Evolutionary conservation across 2,113 vertebrate species (phyloP), one percentile per base, ranked within the genome.

Genomic region (Pardalotus punctatus): DNA sequence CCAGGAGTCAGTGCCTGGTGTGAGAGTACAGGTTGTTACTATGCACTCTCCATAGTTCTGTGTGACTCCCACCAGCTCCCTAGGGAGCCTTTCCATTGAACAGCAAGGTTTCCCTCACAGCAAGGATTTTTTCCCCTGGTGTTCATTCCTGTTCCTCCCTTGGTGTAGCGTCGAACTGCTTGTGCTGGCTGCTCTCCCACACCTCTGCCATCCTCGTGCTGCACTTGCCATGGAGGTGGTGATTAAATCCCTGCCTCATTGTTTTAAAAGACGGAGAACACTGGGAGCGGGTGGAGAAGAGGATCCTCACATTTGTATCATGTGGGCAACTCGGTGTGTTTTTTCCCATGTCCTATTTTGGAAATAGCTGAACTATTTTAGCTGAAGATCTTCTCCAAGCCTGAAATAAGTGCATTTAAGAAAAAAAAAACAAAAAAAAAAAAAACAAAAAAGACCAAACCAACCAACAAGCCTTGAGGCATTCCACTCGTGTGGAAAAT

Each of bases 321-420:
- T 48, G 62, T 87, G 50, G 81, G 81, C 70, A 73, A 38, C 33
- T 50, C 1, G 1, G 29, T 88, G 81, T 91, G 79, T 76, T 94
- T 97, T 82, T 83, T 48, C 73, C 17, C 0, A 0, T 85, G 54
- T 93, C 74, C 90, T 95, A 70, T 93, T 93, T 96, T 93, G 92
- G 95, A 95, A 94, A 86, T 12, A 77, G 87, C 81, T 77, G 70
- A 88, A 88, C 93, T 95, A 62, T 96, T 96, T 97, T 73, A 88
- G 88, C 67, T 92, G 81, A 96, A 90, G n/a, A 86, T 94, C 51
- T 85, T 93, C 79, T 90, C 47, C 62, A 47, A 92, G 90, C 79
- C 88, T 83, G 76, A 90, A 97, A 93, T 90, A 95, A 95, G 35
- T 95, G 72, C 93, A 88, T 94, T 93, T 91, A 95, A 93, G 57